Conservation (phyloP, 1,140 invertebrate genomes). For the Drosophila pallidifrons region DNA sequence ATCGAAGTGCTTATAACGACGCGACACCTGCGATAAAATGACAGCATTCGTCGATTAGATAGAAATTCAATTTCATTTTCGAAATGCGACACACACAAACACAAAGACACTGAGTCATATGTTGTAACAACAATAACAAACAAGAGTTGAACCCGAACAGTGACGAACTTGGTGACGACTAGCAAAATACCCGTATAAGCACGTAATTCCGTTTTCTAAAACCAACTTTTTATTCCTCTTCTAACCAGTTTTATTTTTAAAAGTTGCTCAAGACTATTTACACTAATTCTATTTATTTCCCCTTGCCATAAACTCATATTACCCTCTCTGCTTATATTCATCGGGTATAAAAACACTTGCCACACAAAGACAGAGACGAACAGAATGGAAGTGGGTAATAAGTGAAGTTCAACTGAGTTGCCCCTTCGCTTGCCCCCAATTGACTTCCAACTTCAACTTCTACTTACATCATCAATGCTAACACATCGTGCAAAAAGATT, state of each 20-base stretch:
- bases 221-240: no score
- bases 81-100: constrained; percentile 58
- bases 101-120: constrained; percentile 49
- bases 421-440: constrained; percentile 41
- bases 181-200: background rate
- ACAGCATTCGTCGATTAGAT: constrained; percentile 62
- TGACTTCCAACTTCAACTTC: constrained; percentile 44
- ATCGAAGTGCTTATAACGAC: constrained; percentile 99
- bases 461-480: constrained; percentile 15
- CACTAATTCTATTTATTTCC: background rate
- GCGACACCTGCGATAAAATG: constrained; percentile 86
- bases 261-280: no score
- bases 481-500: constrained; percentile 31
- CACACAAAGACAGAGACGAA: constrained; percentile 5
- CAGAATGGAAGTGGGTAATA: background rate
- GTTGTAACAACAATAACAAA: constrained; percentile 22
- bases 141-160: background rate
- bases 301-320: background rate
- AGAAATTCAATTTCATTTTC: constrained; percentile 66
- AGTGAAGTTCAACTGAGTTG: constrained; percentile 26
- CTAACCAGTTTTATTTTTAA: background rate
- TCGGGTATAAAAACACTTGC: constrained; percentile 18
- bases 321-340: background rate
- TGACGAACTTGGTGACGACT: background rate
- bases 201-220: background rate